phyloP scores from a whole-genome alignment of 2,113 vertebrate species.

The Ondatra zibethicus region DNA sequence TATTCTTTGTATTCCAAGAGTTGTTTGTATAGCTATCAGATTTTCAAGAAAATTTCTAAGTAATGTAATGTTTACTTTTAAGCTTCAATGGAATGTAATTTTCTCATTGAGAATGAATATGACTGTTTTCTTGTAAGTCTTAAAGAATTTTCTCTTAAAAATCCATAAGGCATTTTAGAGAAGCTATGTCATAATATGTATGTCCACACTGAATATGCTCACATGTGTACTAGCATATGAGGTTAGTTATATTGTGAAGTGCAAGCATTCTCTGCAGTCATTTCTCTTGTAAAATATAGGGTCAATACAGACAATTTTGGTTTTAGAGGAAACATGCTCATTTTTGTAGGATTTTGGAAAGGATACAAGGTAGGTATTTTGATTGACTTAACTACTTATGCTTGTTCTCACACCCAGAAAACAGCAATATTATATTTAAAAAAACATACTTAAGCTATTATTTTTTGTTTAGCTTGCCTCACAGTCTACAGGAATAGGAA shows the following conservation, averaged over 20 bases:
- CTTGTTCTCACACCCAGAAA: background rate
- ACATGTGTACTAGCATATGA: background rate
- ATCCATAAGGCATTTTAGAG: background rate
- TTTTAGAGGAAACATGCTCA: background rate
- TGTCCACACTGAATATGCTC: background rate
- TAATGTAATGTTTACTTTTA: conserved; percentile 3
- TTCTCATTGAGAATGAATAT: conserved; percentile 38
- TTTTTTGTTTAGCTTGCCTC: background rate
- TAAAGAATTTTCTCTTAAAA: background rate
- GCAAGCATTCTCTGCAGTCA: background rate
- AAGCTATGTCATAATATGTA: background rate
- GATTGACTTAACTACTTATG: background rate
- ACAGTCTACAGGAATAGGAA: background rate
- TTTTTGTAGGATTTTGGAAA: background rate
- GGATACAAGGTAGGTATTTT: background rate
- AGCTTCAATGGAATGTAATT: background rate
- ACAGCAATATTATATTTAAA: background rate
- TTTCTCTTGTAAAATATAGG: background rate
- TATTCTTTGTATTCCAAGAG: background rate
- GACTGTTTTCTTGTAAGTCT: background rate
- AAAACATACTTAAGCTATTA: background rate
- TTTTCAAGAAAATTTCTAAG: background rate
- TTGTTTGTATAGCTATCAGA: conserved; percentile 9
- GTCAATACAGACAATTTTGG: background rate
- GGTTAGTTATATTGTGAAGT: background rate